A percentile compares a stretch with the other conserved stretches of the same genome.
Conservation (phyloP, 2,797 vertebrate species). For the Nasua narica region DNA sequence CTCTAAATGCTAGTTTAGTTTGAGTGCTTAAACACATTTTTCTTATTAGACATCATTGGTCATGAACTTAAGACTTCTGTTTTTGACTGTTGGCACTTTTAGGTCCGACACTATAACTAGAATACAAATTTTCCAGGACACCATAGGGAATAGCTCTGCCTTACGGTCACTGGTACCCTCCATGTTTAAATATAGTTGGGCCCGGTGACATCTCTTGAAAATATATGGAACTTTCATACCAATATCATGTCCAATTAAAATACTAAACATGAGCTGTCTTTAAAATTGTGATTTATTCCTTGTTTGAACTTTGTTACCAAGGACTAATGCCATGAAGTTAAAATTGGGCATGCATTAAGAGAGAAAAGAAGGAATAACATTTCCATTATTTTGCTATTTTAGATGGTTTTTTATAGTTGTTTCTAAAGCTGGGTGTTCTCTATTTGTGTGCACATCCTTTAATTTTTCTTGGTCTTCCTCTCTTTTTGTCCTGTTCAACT, state of each 20-base stretch:
- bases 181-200: not conserved
- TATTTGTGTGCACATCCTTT: not conserved
- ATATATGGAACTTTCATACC: slow-evolving; percentile 23
- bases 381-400: not conserved
- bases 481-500: not conserved
- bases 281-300: slow-evolving; percentile 67
- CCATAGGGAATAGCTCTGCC: not conserved
- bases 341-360: slow-evolving; percentile 21
- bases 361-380: slow-evolving; percentile 8
- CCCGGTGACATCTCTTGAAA: slow-evolving; percentile 11
- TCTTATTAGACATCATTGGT: not conserved
- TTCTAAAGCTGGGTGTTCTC: not conserved
- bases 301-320: slow-evolving; percentile 64
- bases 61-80: not conserved
- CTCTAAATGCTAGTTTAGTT: not conserved
- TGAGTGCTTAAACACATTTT: not conserved
- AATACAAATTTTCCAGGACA: not conserved
- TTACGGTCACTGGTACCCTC: not conserved
- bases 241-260: slow-evolving; percentile 57
- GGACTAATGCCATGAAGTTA: slow-evolving; percentile 50
- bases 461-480: not conserved
- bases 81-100: not conserved
- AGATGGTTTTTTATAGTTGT: slow-evolving; percentile 32
- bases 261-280: slow-evolving; percentile 4
- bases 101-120: not conserved